Percentiles rank a stretch among this genome's conserved stretches.
phyloP scores from a whole-genome alignment of 2,113 vertebrate species.

The Eulemur macaco region DNA sequence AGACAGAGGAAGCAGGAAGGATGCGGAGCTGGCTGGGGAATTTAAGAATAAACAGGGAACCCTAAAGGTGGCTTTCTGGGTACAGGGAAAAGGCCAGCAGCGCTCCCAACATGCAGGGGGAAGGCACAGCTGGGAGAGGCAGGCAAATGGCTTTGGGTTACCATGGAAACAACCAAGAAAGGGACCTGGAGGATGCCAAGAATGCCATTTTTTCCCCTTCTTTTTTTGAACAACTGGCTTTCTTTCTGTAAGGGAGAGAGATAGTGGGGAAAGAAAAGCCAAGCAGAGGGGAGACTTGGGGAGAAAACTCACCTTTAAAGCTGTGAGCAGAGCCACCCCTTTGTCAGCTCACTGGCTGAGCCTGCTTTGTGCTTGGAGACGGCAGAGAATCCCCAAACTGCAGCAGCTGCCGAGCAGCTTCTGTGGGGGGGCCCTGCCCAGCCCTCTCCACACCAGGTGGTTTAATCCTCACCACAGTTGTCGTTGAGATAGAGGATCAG shows the following conservation, averaged over 20 bases:
- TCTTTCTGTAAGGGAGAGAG: not conserved
- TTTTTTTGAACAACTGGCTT: not conserved
- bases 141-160: slow-evolving; percentile 29
- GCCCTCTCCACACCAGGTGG: rapidly evolving
- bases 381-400: rapidly evolving
- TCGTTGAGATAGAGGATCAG: not conserved
- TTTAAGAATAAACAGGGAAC: not conserved
- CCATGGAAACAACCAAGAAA: slow-evolving; percentile 38
- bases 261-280: not conserved
- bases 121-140: not conserved
- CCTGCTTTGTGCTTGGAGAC: not conserved
- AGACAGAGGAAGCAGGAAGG: not conserved
- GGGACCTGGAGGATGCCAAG: not conserved
- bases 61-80: not conserved
- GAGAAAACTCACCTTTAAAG: not conserved
- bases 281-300: too few species aligned
- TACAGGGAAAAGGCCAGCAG: not conserved
- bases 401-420: rapidly evolving
- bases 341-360: not conserved
- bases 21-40: not conserved
- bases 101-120: too few species aligned
- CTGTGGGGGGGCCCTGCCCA: rapidly evolving
- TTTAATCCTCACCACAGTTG: not conserved
- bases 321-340: not conserved
- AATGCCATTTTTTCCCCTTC: not conserved